A percentile compares a stretch with the other conserved stretches of the same genome.
Evolutionary conservation across 2,888 invertebrate species (phyloP).

Genomic region (Polydrusus pterygomalis): DNA sequence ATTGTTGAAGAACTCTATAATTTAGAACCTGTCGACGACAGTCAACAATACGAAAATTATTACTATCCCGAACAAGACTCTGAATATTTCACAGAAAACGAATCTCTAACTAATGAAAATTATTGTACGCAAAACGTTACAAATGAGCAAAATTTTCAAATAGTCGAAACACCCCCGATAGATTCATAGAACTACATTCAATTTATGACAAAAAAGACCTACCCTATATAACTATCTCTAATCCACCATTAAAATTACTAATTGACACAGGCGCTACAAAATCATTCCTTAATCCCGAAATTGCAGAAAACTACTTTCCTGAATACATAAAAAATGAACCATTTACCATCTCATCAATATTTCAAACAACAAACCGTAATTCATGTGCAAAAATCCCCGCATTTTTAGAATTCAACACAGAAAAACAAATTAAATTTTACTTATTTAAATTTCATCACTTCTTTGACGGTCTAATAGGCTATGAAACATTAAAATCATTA

Average conservation of each 20-base stretch:
- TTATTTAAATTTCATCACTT: conserved; percentile 35
- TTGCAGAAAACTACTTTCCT: conserved; percentile 27
- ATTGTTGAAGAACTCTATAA: conserved; percentile 8
- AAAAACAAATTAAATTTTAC: conserved; percentile 28
- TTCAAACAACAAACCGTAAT: conserved; percentile 23
- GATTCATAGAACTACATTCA: conserved; percentile 19
- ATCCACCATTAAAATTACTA: conserved; percentile 25
- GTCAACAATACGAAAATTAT: neutral
- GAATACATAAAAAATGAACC: conserved; percentile 26
- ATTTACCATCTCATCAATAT: conserved; percentile 18
- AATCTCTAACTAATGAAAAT: neutral
- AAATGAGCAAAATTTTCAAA: neutral
- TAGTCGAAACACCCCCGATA: neutral
- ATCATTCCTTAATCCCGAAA: conserved; percentile 23
- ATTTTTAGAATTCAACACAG: conserved; percentile 24
- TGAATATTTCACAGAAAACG: neutral
- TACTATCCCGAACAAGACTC: neutral
- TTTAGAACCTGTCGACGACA: neutral
- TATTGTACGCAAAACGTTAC: neutral
- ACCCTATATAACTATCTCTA: conserved; percentile 17
- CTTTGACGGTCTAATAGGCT: conserved; percentile 52
- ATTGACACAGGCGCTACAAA: conserved; percentile 16
- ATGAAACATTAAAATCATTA: conserved; percentile 45
- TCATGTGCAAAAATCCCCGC: conserved; percentile 16
- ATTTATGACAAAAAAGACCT: conserved; percentile 25